Conservation (phyloP, 2,888 invertebrate species). For the Panopea generosa region DNA sequence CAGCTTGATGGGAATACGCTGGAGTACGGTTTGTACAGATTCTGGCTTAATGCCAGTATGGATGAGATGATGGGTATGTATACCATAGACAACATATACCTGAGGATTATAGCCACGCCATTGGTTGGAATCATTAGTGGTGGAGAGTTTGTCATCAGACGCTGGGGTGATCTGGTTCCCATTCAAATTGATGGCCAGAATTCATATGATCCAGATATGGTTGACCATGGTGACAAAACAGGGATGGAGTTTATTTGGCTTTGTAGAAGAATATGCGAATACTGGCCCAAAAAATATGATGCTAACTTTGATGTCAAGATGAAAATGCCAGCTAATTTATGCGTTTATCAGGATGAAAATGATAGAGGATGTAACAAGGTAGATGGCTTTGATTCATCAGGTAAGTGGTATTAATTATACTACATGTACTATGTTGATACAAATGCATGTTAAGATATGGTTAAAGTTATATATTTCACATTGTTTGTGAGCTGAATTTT, state of each 20-base stretch:
- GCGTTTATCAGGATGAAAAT: conserved; percentile 35
- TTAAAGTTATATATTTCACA: no score
- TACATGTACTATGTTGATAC: no score
- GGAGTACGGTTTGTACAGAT: conserved; percentile 66
- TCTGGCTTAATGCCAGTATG: conserved; percentile 68
- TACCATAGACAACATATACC: conserved; percentile 34
- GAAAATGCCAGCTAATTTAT: conserved; percentile 25
- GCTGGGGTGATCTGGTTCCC: conserved; percentile 45
- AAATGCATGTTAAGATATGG: no score
- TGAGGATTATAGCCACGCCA: conserved; percentile 59
- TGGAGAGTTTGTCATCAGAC: conserved; percentile 43
- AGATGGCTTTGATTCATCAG: conserved; percentile 54
- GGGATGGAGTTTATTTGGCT: conserved; percentile 66
- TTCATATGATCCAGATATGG: conserved; percentile 63
- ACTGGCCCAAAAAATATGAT: conserved; percentile 49
- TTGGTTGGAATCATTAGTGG: conserved; percentile 53
- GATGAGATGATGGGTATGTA: conserved; percentile 64
- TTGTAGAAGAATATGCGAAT: conserved; percentile 61
- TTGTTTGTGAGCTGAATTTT: no score
- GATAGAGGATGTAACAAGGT: conserved; percentile 60
- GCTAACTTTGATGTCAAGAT: conserved; percentile 28
- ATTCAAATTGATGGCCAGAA: conserved; percentile 45
- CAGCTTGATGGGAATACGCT: conserved; percentile 41
- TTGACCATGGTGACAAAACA: conserved; percentile 54
- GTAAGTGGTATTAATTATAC: conserved; percentile 15